Evolutionary conservation across 2,888 invertebrate genomes (phyloP), one percentile per base, ranked within the genome.

Genomic region (Laspeyria flexula): DNA sequence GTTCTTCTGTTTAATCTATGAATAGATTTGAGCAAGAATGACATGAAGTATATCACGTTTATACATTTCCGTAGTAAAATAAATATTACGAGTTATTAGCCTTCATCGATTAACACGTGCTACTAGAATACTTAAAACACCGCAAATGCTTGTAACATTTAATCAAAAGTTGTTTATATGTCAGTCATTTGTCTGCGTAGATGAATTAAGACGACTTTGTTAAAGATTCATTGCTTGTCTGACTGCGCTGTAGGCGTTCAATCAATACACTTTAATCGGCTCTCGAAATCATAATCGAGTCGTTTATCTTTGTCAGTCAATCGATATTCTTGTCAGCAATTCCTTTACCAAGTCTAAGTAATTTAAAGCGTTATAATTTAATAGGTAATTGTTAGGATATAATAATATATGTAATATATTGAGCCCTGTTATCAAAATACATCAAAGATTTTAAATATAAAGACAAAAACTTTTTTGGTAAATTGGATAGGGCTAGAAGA

Each of bases 81-180:
- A 41, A 63, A 63, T 59, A 47, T 49, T 25, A 48, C 53, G 40
- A 29, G 42, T 45, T 48, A 60, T 50, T 55, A 67, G 5, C 25
- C 33, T 4, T 21, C 37, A 35, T 56, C 40, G n/a, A 34, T 31
- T 15, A 42, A 34, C 56, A 68, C 42, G 54, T 56, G 60, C 43
- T 67, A 56, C 46, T 39, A 50, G 47, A 49, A 53, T 42, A 54
- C 27, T 45, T 45, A 48, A 43, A 41, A 30, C 41, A 18, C 43
- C 21, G 10, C 42, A 46, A 56, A 55, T 46, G 50, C 50, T 43
- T 55, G 48, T 51, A 46, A 48, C 42, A 35, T 57, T 65, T 38
- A 53, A 65, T 64, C 49, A 37, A 31, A 55, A 60, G 56, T 60
- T 65, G 48, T 64, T 52, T 38, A 55, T 50, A 51, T 38, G 38